These are phyloP conservation scores for Noctua janthina DNA, from an alignment of 2,888 invertebrate genomes.

Conservation along the genomic window DNA sequence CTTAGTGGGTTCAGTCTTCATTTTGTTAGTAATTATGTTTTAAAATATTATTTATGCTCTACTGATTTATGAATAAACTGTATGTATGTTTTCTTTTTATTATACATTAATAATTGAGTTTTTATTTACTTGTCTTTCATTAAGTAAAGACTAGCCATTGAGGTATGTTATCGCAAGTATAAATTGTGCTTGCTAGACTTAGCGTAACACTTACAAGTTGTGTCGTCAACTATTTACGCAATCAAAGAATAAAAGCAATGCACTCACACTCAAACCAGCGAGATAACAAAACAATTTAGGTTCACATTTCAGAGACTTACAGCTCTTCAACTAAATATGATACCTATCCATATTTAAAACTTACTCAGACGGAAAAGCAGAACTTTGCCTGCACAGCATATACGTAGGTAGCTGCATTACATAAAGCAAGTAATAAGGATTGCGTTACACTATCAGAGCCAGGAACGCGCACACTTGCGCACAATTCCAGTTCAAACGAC, in stretches of 20 bases:
- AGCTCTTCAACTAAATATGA: constrained; percentile 20
- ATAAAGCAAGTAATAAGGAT: constrained; percentile 51
- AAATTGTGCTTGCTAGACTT: not conserved
- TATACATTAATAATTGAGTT: not conserved
- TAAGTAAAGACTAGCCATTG: not conserved
- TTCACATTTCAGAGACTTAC: constrained; percentile 19
- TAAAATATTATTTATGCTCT: constrained; percentile 28
- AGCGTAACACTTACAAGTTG: not conserved
- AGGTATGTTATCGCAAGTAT: not conserved
- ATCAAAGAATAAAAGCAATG: not conserved
- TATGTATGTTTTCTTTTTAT: constrained; percentile 15
- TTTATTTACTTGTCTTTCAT: constrained; percentile 3
- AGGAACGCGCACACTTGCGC: constrained; percentile 25
- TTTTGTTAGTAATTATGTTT: constrained; percentile 46
- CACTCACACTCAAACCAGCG: constrained; percentile 1
- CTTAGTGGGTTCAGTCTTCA: constrained; percentile 60
- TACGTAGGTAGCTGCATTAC: constrained; percentile 19
- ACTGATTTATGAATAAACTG: constrained; percentile 28
- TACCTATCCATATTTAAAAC: not conserved
- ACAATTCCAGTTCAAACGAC: constrained; percentile 45
- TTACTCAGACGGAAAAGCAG: constrained; percentile 31
- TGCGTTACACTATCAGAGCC: constrained; percentile 31
- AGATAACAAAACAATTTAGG: constrained; percentile 6
- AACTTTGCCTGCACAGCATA: constrained; percentile 31
- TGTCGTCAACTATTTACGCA: not conserved